Conservation (phyloP, 2,888 invertebrate species). For the Tiliacea aurago region DNA sequence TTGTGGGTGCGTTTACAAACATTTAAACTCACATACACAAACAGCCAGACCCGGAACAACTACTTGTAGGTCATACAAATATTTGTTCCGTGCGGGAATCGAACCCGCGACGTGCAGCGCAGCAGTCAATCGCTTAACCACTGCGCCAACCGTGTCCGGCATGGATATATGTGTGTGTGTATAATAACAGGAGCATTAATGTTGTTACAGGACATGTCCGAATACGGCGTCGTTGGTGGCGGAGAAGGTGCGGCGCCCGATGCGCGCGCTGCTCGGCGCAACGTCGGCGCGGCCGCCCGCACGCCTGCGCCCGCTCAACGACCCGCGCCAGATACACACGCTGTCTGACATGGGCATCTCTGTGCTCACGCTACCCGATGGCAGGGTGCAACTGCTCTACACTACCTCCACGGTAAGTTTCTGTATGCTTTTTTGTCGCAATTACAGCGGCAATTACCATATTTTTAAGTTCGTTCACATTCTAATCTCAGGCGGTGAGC, state of each 20-base stretch:
- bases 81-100: too few relatives aligned
- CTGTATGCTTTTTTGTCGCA: too few relatives aligned
- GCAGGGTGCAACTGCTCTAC: slow-evolving; percentile 97
- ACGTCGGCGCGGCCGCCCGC: slow-evolving; percentile 92
- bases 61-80: too few relatives aligned
- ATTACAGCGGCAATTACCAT: background rate
- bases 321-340: slow-evolving; percentile 96
- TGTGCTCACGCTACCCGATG: slow-evolving; percentile 96
- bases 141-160: too few relatives aligned
- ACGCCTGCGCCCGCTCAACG: slow-evolving; percentile 94
- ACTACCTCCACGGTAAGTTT: slow-evolving; percentile 94
- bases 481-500: background rate
- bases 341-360: slow-evolving; percentile 98
- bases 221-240: slow-evolving; percentile 96
- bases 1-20: too few relatives aligned
- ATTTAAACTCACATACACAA: too few relatives aligned
- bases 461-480: background rate
- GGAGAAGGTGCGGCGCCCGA: slow-evolving; percentile 95
- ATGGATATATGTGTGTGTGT: background rate
- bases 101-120: too few relatives aligned
- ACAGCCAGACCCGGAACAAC: too few relatives aligned
- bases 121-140: too few relatives aligned
- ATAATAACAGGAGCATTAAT: background rate
- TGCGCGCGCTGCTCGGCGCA: slow-evolving; percentile 95
- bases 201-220: slow-evolving; percentile 93